Conservation (phyloP, 2,113 vertebrate genomes). For the Oenanthe melanoleuca region DNA sequence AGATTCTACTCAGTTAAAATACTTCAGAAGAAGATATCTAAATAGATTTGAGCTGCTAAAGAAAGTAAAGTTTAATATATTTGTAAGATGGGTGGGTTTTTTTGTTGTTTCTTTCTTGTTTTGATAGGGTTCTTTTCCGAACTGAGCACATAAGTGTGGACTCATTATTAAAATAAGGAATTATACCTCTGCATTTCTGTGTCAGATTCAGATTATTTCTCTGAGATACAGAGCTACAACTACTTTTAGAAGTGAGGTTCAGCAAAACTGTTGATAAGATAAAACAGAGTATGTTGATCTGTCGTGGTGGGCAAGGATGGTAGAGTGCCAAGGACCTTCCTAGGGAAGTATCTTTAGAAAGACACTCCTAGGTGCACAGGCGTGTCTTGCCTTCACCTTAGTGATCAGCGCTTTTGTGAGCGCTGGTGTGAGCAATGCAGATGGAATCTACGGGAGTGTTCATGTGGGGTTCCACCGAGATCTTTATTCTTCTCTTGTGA, state of each 20-base stretch:
- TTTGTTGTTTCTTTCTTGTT: neutral
- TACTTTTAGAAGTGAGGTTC: neutral
- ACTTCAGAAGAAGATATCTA: neutral
- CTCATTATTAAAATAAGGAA: neutral
- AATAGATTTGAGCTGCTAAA: neutral
- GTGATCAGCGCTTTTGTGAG: too few relatives aligned
- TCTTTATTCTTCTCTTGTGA: too few relatives aligned
- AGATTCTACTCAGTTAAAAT: neutral
- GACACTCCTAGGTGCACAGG: too few relatives aligned
- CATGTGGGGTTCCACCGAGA: too few relatives aligned
- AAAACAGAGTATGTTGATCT: neutral
- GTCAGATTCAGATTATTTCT: neutral
- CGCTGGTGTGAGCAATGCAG: too few relatives aligned
- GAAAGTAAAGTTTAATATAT: neutral
- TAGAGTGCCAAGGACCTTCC: too few relatives aligned
- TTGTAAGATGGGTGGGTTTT: rapidly evolving
- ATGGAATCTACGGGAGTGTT: too few relatives aligned
- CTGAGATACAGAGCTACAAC: neutral
- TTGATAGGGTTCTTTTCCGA: neutral
- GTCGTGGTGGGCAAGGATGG: too few relatives aligned
- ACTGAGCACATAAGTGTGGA: rapidly evolving
- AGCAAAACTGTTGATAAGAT: neutral
- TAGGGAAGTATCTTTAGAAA: too few relatives aligned
- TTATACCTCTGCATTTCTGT: rapidly evolving
- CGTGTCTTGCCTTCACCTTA: too few relatives aligned